Evolutionary conservation across 1,140 invertebrate species (phyloP).

Genomic region (Aphelinus atriplicis): DNA sequence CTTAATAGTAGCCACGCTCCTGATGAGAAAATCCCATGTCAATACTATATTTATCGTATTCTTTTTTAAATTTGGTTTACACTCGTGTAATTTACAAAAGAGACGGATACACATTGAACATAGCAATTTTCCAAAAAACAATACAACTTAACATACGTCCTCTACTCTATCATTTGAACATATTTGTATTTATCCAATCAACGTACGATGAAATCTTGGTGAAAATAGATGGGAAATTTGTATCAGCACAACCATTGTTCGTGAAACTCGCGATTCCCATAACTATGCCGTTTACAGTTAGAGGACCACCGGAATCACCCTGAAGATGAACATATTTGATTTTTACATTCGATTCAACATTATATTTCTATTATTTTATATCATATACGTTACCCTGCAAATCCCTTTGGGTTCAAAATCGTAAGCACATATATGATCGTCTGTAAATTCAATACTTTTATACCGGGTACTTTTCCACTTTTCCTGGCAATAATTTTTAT

Average conservation of each 20-base stretch:
- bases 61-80: no score
- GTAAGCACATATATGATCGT: slow-evolving; percentile 27
- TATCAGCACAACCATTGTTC: slow-evolving; percentile 55
- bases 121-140: no score
- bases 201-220: slow-evolving; percentile 49
- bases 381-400: slow-evolving; percentile 15
- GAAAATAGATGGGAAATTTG: slow-evolving; percentile 53
- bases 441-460: slow-evolving; percentile 5
- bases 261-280: slow-evolving; percentile 61
- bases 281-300: slow-evolving; percentile 56
- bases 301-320: slow-evolving; percentile 68
- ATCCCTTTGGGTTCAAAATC: neutral
- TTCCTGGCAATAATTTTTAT: slow-evolving; percentile 17
- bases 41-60: no score
- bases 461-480: neutral
- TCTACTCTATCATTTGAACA: no score
- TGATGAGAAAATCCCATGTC: no score
- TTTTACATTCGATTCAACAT: slow-evolving; percentile 2
- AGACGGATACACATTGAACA: no score
- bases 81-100: no score
- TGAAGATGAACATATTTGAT: slow-evolving; percentile 33
- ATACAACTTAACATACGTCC: no score
- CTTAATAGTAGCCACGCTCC: no score
- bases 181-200: no score
- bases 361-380: neutral